Percentiles rank a stretch among this genome's conserved stretches.
Conservation (phyloP, 1,140 invertebrate genomes). For the Polyergus mexicanus region DNA sequence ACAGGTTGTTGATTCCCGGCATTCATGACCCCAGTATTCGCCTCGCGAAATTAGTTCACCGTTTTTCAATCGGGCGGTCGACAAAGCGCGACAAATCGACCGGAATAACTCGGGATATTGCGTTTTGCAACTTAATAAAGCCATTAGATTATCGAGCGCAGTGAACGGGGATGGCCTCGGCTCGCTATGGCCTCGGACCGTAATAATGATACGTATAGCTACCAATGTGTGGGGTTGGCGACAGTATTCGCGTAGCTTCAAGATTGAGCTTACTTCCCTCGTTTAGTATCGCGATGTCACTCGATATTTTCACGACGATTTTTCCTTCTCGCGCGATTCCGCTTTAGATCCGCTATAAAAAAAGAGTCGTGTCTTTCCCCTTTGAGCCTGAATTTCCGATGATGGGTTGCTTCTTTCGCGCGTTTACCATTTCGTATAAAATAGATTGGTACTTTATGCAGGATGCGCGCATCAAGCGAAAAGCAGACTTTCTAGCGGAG, state of each 20-base stretch:
- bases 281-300: not conserved
- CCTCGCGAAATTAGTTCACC: constrained; percentile 77
- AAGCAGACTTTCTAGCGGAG: not conserved
- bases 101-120: constrained; percentile 73
- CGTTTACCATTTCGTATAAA: constrained; percentile 24
- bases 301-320: not conserved
- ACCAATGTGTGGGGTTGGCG: constrained; percentile 29
- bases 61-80: constrained; percentile 74
- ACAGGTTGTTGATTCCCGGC: constrained; percentile 81
- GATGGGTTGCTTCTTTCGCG: not conserved
- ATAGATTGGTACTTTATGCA: constrained; percentile 9
- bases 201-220: constrained; percentile 57
- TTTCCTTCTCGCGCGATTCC: not conserved
- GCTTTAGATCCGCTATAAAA: not conserved
- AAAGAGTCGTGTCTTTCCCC: not conserved
- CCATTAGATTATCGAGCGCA: constrained; percentile 68
- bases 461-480: not conserved
- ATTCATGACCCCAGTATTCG: constrained; percentile 22
- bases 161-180: not conserved
- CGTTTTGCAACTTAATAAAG: constrained; percentile 75
- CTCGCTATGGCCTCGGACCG: constrained; percentile 3
- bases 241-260: constrained; percentile 17
- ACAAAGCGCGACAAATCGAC: constrained; percentile 75
- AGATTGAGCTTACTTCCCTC: not conserved
- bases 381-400: not conserved